Conservation (phyloP, 2,113 vertebrate species). For the Chloropsis cyanopogon region DNA sequence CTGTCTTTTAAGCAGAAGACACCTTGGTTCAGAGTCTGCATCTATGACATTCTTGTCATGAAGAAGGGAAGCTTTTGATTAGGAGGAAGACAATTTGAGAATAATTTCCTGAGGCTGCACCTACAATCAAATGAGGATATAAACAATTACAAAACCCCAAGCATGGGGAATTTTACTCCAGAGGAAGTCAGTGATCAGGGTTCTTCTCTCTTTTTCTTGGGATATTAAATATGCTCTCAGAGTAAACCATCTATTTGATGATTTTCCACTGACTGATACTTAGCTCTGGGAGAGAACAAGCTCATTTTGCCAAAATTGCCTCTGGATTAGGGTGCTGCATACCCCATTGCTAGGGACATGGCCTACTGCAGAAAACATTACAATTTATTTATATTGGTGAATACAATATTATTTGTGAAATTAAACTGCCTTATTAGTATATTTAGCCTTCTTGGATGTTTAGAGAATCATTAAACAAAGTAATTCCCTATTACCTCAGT, state of each 20-base stretch:
- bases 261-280: not conserved
- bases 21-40: not conserved
- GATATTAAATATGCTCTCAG: not conserved
- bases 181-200: not conserved
- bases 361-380: not conserved
- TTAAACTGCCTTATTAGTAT: not conserved
- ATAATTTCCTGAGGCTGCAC: not conserved
- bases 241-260: not conserved
- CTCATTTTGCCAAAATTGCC: slow-evolving; percentile 3
- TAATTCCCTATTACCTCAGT: not conserved
- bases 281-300: not conserved
- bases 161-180: not conserved
- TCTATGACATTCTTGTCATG: not conserved
- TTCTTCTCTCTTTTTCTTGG: not conserved
- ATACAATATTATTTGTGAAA: slow-evolving; percentile 5
- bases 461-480: slow-evolving; percentile 30
- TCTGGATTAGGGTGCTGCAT: not conserved
- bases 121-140: not conserved
- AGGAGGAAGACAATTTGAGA: not conserved
- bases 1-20: not conserved
- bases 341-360: not conserved
- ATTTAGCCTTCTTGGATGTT: not conserved
- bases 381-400: not conserved
- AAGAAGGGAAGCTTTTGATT: not conserved
- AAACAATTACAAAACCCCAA: not conserved